Conservation (phyloP, 2,113 vertebrate species). For the Trinectes maculatus region DNA sequence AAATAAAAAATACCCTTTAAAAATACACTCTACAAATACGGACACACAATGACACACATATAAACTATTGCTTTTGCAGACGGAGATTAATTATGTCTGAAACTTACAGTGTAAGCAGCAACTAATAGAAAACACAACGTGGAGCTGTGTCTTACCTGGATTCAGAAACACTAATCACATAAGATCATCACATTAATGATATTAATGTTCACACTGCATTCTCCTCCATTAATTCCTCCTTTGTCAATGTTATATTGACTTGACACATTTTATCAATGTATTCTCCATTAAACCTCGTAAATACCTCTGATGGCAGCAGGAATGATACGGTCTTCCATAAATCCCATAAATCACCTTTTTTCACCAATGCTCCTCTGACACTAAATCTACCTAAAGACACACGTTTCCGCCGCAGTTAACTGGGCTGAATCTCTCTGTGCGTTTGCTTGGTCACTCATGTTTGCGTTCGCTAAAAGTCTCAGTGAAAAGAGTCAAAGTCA, state of each 20-base stretch:
- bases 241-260: neutral
- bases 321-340: neutral
- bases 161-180: neutral
- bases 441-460: slow-evolving; percentile 46
- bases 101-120: neutral
- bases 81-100: neutral
- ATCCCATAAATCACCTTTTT: slow-evolving; percentile 1
- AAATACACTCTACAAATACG: neutral
- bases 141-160: neutral
- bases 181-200: too few relatives aligned
- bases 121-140: too few relatives aligned
- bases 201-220: too few relatives aligned
- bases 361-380: neutral
- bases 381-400: slow-evolving; percentile 26
- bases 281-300: neutral
- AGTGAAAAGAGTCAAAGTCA: slow-evolving; percentile 52
- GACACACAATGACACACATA: neutral
- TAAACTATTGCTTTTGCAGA: neutral
- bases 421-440: slow-evolving; percentile 19
- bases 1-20: neutral
- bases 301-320: neutral
- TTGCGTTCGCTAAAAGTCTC: slow-evolving; percentile 54
- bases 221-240: too few relatives aligned
- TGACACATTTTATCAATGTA: neutral
- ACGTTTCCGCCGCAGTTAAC: slow-evolving; percentile 31